Base-by-base conservation (phyloP, 2,797 vertebrate genomes). In the Xyrichtys novacula region DNA sequence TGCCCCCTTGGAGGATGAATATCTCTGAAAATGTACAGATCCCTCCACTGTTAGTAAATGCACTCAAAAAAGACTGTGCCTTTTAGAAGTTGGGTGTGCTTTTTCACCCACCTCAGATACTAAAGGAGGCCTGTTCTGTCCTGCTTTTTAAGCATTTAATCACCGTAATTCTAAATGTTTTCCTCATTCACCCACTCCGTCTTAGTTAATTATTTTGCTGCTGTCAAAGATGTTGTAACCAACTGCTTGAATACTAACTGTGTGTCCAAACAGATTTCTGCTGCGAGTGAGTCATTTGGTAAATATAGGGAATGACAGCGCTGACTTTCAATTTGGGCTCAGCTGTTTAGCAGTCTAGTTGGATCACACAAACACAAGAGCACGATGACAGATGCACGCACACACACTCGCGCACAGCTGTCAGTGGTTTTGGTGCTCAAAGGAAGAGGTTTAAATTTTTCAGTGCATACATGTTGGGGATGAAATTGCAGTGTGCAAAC, bases 271-370 rank as follows among this genome's bases (percentile, higher is more conserved):
- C 83, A 79, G 58, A 88, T 88, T 85, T 89, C 65, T 84, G 72
- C 81, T 80, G 76, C 7, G 57, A 85, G 58, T 89, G 82, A 90
- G 76, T 91, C 81, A 89, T 85, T 88, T 80, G 62, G 83, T 86
- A 90, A 91, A 92, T 85, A 90, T 76, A 85, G 81, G 65, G 81
- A 90, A 82, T 75, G 86, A 87, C 84, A 88, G 88, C 71, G n/a
- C 78, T 75, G 87, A 90, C 88, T 90, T 85, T 87, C 83, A 90
- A 85, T 89, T 90, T 87, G 82, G 85, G 78, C 89, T 92, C 88
- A 91, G 91, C 89, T 92, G 90, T 90, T 92, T 84, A 90, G 76
- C 84, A 86, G 84, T 85, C 84, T 63, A 76, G 74, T 71, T 86
- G 80, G 71, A 85, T 74, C 80, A 81, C 80, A 86, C 78, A 78